Evolutionary conservation across 2,797 vertebrate genomes (phyloP).

Genomic region (Acomys russatus): DNA sequence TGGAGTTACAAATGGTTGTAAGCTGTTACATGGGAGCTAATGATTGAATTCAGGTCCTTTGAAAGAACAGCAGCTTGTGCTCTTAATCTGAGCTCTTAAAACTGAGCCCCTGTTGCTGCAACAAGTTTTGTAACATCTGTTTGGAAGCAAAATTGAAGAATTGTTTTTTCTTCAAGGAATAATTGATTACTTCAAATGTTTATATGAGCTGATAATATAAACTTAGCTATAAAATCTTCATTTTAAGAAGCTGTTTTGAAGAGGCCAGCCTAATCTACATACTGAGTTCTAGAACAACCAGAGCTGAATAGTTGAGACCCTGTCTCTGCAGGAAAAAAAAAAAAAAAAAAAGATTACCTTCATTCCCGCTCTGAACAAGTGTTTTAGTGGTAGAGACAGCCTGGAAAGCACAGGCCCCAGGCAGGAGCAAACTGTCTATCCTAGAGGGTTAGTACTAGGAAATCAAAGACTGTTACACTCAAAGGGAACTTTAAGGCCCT

Average conservation of each 20-base stretch:
- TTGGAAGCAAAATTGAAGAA: conserved; percentile 53
- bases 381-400: conserved; percentile 20
- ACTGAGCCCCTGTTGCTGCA: not conserved
- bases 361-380: conserved; percentile 29
- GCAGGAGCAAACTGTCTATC: not conserved
- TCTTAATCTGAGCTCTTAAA: no score
- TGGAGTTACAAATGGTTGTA: not conserved
- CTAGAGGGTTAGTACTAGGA: not conserved
- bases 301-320: not conserved
- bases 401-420: conserved; percentile 10
- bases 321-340: not conserved
- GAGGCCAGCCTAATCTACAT: not conserved
- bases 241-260: conserved; percentile 16
- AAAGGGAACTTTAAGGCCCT: not conserved
- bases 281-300: not conserved
- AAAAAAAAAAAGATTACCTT: not conserved
- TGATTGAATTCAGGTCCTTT: not conserved
- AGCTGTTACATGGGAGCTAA: not conserved
- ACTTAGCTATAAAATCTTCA: not conserved
- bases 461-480: not conserved
- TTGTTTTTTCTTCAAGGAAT: not conserved
- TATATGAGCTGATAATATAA: not conserved
- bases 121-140: conserved; percentile 37
- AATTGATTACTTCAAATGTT: conserved; percentile 39
- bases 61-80: not conserved